phyloP scores from a whole-genome alignment of 2,797 vertebrate genomes.

The Acanthurus tractus region DNA sequence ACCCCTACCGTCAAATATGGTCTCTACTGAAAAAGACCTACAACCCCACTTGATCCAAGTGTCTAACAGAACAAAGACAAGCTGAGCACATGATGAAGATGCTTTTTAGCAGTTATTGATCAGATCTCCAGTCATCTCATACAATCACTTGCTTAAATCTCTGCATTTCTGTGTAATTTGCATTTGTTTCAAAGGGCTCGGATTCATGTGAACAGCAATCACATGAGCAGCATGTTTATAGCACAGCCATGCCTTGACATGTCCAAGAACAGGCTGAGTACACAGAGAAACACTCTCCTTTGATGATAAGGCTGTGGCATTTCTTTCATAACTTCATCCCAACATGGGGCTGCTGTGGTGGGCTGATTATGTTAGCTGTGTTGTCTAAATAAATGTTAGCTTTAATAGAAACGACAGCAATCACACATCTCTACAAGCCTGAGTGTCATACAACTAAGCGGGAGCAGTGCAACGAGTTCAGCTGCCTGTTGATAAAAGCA shows the following conservation, averaged over 20 bases:
- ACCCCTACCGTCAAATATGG: too few relatives aligned
- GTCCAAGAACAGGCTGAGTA: conserved; percentile 22
- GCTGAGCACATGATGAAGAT: background rate
- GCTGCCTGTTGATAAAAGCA: background rate
- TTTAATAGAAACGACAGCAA: background rate
- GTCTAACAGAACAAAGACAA: background rate
- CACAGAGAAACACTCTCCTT: conserved; percentile 3
- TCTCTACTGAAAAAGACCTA: background rate
- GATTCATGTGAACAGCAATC: conserved; percentile 22
- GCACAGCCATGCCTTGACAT: conserved; percentile 25
- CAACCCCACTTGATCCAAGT: background rate
- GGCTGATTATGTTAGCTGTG: background rate
- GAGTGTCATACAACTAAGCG: background rate
- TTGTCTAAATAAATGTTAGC: conserved; percentile 1
- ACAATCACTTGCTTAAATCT: background rate
- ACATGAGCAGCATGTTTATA: conserved; percentile 12
- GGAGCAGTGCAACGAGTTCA: background rate
- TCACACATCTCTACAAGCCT: conserved; percentile 22
- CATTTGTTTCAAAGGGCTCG: conserved; percentile 6
- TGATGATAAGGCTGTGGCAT: background rate
- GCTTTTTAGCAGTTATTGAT: conserved; percentile 8
- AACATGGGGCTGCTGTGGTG: background rate
- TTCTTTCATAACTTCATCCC: conserved; percentile 2
- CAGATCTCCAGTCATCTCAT: conserved; percentile 8
- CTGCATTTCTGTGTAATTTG: conserved; percentile 11